Conservation (phyloP, 37 sponge, comb jelly and placozoan species). For the Cliona cf. orientalis region DNA sequence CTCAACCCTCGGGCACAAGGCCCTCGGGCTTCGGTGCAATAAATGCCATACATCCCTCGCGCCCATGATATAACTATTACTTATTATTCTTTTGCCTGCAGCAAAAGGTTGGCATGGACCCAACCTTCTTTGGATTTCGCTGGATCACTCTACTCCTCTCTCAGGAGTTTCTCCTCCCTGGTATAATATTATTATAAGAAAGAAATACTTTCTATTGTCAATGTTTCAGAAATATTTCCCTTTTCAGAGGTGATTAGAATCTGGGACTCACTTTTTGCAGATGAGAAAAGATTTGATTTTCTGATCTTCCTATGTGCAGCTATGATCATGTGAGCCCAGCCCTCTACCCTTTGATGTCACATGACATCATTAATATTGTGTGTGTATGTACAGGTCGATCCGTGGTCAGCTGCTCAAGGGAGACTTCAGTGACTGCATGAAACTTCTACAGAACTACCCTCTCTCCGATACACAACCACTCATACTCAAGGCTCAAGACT, state of each 20-base stretch:
- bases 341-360: neutral
- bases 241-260: conserved; percentile 83
- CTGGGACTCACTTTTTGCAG: conserved; percentile 91
- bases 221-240: neutral
- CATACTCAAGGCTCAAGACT: conserved; percentile 58
- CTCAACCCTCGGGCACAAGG: too few species aligned
- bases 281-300: conserved; percentile 84
- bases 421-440: conserved; percentile 67
- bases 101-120: conserved; percentile 61
- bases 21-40: too few species aligned
- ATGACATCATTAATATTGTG: neutral
- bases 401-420: conserved; percentile 46
- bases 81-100: conserved; percentile 13
- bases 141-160: conserved; percentile 97
- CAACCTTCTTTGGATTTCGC: conserved; percentile 89
- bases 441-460: conserved; percentile 70
- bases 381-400: conserved; percentile 33
- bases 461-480: conserved; percentile 48
- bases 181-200: conserved; percentile 17
- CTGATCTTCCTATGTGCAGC: conserved; percentile 87
- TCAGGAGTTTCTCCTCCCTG: conserved; percentile 95
- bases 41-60: too few species aligned
- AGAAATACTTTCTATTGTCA: too few species aligned
- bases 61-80: too few species aligned
- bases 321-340: conserved; percentile 80